These are phyloP conservation scores for Scomber colias DNA, from an alignment of 2,113 vertebrate species.

Conservation along the genomic window DNA sequence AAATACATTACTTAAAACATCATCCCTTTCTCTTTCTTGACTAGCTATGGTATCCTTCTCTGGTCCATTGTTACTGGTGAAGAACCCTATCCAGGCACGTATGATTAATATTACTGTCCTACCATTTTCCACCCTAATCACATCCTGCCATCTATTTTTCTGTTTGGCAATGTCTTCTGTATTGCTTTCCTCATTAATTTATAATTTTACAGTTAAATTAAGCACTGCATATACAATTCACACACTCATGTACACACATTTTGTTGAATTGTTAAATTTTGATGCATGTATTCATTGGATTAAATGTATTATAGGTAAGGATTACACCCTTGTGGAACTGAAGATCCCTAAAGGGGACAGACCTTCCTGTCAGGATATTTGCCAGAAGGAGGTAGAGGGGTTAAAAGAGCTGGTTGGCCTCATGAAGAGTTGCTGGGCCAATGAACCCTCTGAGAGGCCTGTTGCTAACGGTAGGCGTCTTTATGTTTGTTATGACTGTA, in stretches of 20 bases:
- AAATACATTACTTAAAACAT: background rate
- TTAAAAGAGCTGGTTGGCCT: constrained; percentile 58
- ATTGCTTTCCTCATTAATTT: background rate
- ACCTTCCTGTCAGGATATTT: background rate
- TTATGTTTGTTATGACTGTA: background rate
- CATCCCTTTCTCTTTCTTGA: background rate
- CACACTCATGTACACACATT: background rate
- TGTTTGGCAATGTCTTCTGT: no score
- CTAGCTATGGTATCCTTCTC: constrained; percentile 81
- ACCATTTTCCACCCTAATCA: background rate
- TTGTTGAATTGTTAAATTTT: background rate
- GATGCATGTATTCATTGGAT: background rate
- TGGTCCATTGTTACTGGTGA: constrained; percentile 77
- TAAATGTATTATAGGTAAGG: background rate
- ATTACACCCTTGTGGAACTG: fast-evolving
- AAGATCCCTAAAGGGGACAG: background rate
- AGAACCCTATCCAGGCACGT: constrained; percentile 73
- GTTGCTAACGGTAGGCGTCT: constrained; percentile 18
- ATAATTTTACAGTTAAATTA: background rate
- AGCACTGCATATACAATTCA: background rate
- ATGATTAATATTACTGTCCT: background rate
- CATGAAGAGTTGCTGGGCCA: constrained; percentile 64
- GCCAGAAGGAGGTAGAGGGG: background rate
- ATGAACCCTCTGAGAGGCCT: constrained; percentile 15
- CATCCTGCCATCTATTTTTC: background rate